Conservation (phyloP, 2,888 invertebrate genomes). For the Melanargia galathea region DNA sequence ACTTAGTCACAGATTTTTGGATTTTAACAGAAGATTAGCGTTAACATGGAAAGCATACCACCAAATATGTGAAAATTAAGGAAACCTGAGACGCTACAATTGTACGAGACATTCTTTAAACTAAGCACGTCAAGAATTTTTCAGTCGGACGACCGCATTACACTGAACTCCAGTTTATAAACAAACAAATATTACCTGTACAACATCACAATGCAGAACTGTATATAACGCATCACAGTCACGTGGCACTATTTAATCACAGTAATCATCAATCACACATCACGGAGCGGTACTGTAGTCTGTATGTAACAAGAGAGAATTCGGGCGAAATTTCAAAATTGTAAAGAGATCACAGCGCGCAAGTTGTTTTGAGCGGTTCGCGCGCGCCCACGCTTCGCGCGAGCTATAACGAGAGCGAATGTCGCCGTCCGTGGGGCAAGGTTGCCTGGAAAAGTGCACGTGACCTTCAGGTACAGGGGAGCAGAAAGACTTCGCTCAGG, state of each 20-base stretch:
- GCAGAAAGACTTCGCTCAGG: neutral
- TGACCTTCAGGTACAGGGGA: slow-evolving; percentile 9
- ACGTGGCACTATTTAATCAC: slow-evolving; percentile 37
- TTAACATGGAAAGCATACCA: no score
- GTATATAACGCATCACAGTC: slow-evolving; percentile 66
- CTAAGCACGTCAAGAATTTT: neutral
- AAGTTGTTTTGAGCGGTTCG: slow-evolving; percentile 72
- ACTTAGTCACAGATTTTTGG: no score
- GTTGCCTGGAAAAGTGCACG: slow-evolving; percentile 63
- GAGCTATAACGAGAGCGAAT: slow-evolving; percentile 73
- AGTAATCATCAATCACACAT: slow-evolving; percentile 28
- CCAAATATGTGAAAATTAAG: neutral
- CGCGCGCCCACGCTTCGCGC: slow-evolving; percentile 69
- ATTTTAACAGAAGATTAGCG: no score
- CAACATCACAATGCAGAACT: slow-evolving; percentile 67
- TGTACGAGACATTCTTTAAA: neutral
- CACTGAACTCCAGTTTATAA: neutral
- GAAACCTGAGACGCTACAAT: neutral
- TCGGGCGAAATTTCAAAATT: slow-evolving; percentile 47
- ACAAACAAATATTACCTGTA: slow-evolving; percentile 58
- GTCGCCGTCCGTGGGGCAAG: slow-evolving; percentile 75
- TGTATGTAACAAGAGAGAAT: slow-evolving; percentile 36
- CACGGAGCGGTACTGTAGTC: neutral
- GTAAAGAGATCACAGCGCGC: slow-evolving; percentile 70
- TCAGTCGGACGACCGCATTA: neutral